Conservation (phyloP, 2,888 invertebrate species). For the Glaucopsyche alexis region DNA sequence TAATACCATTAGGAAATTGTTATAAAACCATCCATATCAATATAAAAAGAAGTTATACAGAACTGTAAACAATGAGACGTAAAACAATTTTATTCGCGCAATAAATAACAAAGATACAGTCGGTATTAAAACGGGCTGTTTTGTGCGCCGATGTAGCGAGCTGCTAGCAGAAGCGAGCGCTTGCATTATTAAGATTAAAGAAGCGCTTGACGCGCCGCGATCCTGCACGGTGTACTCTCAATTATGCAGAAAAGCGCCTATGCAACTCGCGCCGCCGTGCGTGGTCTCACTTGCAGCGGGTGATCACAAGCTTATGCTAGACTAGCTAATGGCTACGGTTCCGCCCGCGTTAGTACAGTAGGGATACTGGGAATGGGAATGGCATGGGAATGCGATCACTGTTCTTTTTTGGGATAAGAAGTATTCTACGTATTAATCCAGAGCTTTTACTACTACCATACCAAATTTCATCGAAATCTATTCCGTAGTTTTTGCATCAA, state of each 20-base stretch:
- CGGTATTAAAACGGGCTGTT: conserved; percentile 32
- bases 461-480: no score
- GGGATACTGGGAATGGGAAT: no score
- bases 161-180: not conserved
- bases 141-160: conserved; percentile 12
- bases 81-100: conserved; percentile 19
- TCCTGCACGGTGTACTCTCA: conserved; percentile 34
- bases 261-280: conserved; percentile 8
- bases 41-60: not conserved
- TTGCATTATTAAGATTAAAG: conserved; percentile 40
- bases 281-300: conserved; percentile 20
- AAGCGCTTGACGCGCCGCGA: conserved; percentile 34
- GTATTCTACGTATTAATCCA: no score
- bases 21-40: no score
- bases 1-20: no score
- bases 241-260: conserved; percentile 38
- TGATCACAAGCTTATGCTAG: no score
- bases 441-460: no score
- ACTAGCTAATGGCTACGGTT: no score
- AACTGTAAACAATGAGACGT: not conserved
- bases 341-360: no score
- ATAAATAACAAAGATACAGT: conserved; percentile 30
- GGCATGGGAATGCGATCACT: no score
- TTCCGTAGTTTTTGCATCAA: no score
- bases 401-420: no score